Base-by-base conservation (phyloP, 2,888 invertebrate species). In the Drosophila aldrichi region DNA sequence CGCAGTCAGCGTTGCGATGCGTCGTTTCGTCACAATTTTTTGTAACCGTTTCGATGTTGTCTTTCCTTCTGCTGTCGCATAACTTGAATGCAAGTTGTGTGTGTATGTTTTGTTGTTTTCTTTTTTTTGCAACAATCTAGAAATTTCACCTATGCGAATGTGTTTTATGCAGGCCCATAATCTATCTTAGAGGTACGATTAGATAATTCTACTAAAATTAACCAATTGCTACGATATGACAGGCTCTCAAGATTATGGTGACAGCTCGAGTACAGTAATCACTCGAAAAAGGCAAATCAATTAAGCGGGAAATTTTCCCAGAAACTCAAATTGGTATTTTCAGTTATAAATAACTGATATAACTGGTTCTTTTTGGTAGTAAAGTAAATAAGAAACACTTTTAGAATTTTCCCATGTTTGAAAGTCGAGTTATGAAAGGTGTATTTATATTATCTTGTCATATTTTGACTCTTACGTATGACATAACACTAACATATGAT, bases 21-120 rank as follows among this genome's bases (percentile, higher is more conserved):
- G 61, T 52, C 41, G 51, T 82, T 85, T 81, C 83, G 82, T 81
- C 81, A 85, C 63, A 60, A 62, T 69, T 85, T 76, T 68, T 16
- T 7, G 29, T 38, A 14, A n/a, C n/a, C 16, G 38, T 38, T 40
- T 62, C 10, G 48, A 5, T 54, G 44, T 36, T 46, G 36, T 20
- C 49, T 63, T 41, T 58, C 55, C 43, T 65, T 10, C 10, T 36
- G 16, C 36, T 51, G 44, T 44, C 58, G 72, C 63, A 79, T 75
- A 71, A 75, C 65, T 63, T 72, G 38, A 64, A 79, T 76, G 72
- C 59, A 76, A 69, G 44, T 25, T 22, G 14, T 22, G 8, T 8
- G 9, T 8, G 29, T 22, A 22, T 22, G 20, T 22, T 18, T 20
- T 43, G 0, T 20, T 43, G 12, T 5, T 5, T 2, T 63, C 71